Evolutionary conservation across 2,797 vertebrate species (phyloP).

Genomic region (Gephyroberyx darwinii): DNA sequence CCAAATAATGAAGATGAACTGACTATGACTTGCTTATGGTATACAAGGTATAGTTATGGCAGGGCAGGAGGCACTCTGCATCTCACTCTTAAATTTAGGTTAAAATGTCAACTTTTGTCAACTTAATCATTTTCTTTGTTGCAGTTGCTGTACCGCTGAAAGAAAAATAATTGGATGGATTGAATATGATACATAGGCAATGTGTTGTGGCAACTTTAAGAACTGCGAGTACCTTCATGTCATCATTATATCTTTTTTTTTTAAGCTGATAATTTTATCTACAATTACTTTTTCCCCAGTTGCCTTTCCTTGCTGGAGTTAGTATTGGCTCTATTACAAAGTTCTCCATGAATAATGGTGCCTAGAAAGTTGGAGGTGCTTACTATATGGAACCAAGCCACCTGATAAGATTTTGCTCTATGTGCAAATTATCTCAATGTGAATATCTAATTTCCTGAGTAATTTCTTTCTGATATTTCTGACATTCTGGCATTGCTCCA

Average conservation of each 20-base stretch:
- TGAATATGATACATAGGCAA: slow-evolving; percentile 7
- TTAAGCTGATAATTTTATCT: slow-evolving; percentile 13
- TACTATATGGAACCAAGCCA: slow-evolving; percentile 5
- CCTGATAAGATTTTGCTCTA: slow-evolving; percentile 32
- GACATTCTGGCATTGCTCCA: not conserved
- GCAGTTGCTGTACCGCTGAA: no score
- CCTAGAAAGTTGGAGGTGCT: not conserved
- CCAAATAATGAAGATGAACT: not conserved
- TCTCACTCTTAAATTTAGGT: not conserved
- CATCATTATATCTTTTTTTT: not conserved
- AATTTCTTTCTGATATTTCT: slow-evolving; percentile 13
- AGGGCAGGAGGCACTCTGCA: not conserved
- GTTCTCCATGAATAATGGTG: slow-evolving; percentile 16
- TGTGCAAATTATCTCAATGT: slow-evolving; percentile 10
- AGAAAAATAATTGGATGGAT: no score
- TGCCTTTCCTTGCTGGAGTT: slow-evolving; percentile 20
- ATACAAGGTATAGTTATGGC: not conserved
- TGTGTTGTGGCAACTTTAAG: slow-evolving; percentile 4
- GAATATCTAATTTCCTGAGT: slow-evolving; percentile 36
- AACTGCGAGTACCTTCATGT: slow-evolving; percentile 27
- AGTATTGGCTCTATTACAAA: not conserved
- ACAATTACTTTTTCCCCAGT: slow-evolving; percentile 22
- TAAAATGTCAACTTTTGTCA: not conserved
- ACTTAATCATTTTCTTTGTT: no score
- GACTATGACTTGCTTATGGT: not conserved